A percentile compares a stretch with the other conserved stretches of the same genome.
Evolutionary conservation across 2,113 vertebrate species (phyloP).

Genomic region (Ciconia maguari): DNA sequence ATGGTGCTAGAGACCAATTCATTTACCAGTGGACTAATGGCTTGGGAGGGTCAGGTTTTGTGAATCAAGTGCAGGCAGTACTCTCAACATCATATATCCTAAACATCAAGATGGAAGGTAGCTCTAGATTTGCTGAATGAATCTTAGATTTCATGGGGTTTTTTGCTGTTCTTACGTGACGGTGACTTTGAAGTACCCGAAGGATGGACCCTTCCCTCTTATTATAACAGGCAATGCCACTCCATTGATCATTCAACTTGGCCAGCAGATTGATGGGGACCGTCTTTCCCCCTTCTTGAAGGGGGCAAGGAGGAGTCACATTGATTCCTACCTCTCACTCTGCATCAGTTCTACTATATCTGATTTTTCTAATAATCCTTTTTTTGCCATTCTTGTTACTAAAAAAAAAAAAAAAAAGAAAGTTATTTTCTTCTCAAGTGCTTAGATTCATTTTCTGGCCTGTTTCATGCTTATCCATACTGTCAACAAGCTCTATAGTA

Average conservation of each 20-base stretch:
- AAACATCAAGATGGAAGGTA: neutral
- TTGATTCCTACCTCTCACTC: neutral
- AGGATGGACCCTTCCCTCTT: neutral
- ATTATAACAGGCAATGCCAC: neutral
- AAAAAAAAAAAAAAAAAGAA: neutral
- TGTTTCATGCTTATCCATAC: neutral
- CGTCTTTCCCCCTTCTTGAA: neutral
- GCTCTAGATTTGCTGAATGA: neutral
- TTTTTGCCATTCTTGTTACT: neutral
- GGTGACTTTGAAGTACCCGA: neutral
- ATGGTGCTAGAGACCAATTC: neutral
- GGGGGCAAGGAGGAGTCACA: neutral
- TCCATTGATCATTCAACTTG: neutral
- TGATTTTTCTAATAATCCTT: neutral
- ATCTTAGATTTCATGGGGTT: fast-evolving
- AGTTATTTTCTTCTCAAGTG: neutral
- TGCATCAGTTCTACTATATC: neutral
- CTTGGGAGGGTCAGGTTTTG: neutral
- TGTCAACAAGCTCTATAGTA: neutral
- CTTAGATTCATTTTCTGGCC: neutral
- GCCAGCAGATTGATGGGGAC: neutral
- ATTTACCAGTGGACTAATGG: neutral
- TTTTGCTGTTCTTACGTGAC: neutral
- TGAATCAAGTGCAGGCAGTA: neutral
- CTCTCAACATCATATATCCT: neutral